Evolutionary conservation across 2,113 vertebrate species (phyloP).

Genomic region (Corapipo altera): DNA sequence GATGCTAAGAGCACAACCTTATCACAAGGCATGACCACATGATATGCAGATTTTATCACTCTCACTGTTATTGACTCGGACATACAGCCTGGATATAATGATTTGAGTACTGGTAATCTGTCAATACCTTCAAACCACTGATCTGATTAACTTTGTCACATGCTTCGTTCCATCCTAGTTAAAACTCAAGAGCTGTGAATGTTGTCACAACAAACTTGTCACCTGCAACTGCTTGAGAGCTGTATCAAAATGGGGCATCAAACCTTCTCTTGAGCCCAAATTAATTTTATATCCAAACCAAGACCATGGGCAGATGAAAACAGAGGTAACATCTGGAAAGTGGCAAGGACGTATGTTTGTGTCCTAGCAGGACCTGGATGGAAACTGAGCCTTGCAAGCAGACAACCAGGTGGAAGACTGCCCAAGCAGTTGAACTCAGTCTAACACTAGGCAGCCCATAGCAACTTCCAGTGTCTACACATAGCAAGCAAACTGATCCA

Average conservation of each 20-base stretch:
- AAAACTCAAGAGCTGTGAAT: neutral
- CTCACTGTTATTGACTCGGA: neutral
- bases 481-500: neutral
- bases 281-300: neutral
- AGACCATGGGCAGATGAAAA: neutral
- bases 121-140: neutral
- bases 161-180: neutral
- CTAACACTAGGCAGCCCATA: neutral
- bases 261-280: neutral
- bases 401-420: accelerated
- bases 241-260: neutral
- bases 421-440: neutral
- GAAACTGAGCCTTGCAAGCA: neutral
- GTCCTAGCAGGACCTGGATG: neutral
- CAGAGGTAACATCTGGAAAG: neutral
- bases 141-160: slow-evolving; percentile 15
- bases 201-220: neutral
- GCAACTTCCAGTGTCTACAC: neutral
- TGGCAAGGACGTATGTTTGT: neutral
- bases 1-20: neutral
- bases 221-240: neutral
- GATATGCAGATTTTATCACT: neutral
- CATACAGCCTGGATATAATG: neutral
- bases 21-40: neutral
- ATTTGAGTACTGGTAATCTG: neutral